Evolutionary conservation across 2,797 vertebrate species (phyloP).

Genomic region (Hafferia zeledoni): DNA sequence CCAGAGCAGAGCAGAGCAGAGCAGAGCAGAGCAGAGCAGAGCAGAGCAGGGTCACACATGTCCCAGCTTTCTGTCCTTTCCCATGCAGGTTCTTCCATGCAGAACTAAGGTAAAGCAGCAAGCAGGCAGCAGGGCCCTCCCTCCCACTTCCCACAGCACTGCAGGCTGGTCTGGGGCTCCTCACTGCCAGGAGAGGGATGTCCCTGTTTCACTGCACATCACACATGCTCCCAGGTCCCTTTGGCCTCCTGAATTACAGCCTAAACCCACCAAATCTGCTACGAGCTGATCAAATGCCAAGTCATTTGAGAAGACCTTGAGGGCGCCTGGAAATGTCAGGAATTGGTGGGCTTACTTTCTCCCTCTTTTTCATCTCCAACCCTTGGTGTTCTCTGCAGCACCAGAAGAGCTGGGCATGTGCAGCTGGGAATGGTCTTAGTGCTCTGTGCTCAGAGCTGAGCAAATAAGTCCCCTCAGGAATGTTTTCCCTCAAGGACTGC

Average conservation of each 20-base stretch:
- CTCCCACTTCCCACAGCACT: background rate
- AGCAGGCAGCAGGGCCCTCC: background rate
- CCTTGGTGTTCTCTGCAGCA: background rate
- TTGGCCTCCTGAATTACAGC: background rate
- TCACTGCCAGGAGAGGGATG: too few species aligned
- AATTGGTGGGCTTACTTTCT: background rate
- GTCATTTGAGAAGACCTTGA: background rate
- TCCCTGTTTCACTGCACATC: background rate
- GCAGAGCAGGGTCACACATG: background rate
- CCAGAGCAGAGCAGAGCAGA: background rate
- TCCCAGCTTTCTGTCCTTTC: background rate
- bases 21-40: background rate
- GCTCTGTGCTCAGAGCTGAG: background rate
- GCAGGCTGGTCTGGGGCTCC: background rate
- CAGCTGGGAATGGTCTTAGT: accelerated
- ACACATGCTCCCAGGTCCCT: accelerated
- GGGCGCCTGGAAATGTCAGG: background rate
- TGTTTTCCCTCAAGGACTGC: background rate
- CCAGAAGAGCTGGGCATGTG: accelerated
- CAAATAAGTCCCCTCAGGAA: background rate
- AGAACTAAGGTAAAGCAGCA: background rate
- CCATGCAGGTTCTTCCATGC: background rate
- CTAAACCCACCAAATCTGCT: background rate
- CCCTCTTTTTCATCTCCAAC: background rate
- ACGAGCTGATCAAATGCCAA: accelerated